Conservation (phyloP, 2,113 vertebrate species). For the Paralichthys olivaceus region DNA sequence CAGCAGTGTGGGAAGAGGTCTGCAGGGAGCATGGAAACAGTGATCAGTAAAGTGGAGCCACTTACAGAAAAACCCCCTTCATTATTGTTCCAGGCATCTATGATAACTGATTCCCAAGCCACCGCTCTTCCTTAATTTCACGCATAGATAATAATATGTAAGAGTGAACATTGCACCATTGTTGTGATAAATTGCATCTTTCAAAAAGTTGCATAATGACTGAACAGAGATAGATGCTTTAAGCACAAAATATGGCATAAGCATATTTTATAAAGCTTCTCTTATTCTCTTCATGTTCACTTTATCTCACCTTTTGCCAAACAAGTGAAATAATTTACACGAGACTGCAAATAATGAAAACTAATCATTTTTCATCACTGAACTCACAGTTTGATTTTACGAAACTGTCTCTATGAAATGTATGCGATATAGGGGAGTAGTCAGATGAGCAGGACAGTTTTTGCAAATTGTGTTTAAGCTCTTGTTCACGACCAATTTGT, state of each 20-base stretch:
- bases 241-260: conserved; percentile 9
- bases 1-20: conserved; percentile 69
- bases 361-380: conserved; percentile 4
- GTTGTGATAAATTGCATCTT: conserved; percentile 16
- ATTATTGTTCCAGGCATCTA: conserved; percentile 54
- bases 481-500: too few species aligned
- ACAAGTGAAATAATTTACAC: not conserved
- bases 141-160: conserved; percentile 17
- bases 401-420: not conserved
- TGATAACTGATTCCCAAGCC: conserved; percentile 21
- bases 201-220: conserved; percentile 1
- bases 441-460: too few species aligned
- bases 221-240: conserved; percentile 4
- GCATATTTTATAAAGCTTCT: conserved; percentile 4
- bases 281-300: not conserved
- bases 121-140: not conserved
- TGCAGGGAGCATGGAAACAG: conserved; percentile 57
- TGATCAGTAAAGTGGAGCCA: conserved; percentile 69
- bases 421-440: too few species aligned
- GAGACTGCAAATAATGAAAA: conserved; percentile 5
- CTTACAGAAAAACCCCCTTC: conserved; percentile 56
- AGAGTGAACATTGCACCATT: not conserved
- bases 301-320: conserved; percentile 2
- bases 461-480: too few species aligned
- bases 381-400: not conserved